Evolutionary conservation across 2,888 invertebrate genomes (phyloP), one percentile per base, ranked within the genome.

Genomic region (Cancer borealis): DNA sequence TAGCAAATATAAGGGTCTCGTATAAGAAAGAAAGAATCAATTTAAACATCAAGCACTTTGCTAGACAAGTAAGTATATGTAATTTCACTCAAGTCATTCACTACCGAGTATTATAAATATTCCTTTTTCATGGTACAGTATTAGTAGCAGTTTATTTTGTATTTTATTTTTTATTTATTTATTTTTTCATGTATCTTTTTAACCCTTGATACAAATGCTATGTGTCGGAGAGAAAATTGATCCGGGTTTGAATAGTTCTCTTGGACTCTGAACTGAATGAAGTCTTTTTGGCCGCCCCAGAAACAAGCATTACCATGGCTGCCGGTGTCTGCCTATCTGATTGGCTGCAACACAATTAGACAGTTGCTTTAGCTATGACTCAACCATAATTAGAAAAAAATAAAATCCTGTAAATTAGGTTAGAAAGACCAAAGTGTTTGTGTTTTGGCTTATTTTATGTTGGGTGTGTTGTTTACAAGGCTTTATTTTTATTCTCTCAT

Each of bases 281-380:
- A 10, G 73, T 79, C 26, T 26, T 79, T n/a, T n/a, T 26, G 5
- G 10, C 5, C 26, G 73, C 4, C 21, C 39, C 39, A 39, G 84
- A 17, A 39, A 39, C 84, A 84, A 84, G 84, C 84, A n/a, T 84
- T 39, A 84, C 84, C 84, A 14, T 39, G 39, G 84, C 39, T 84
- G 84, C n/a, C 14, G 30, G 84, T 39, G 39, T 39, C 14, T 84
- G 84, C 73, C 73, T 26, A 39, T 39, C 84, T 84, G 84, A 84
- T 17, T 30, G 84, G 84, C 84, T 84, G 84, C 84, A 84, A 39
- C n/a, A 84, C 84, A 39, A 84, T 84, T 84, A 84, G 84, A 84
- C 84, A 30, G 84, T 30, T 30, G 39, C 84, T 84, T 84, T 84
- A 84, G 84, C 39, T 14, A 84, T 84, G 39, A 39, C 39, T 84